These are phyloP conservation scores for Tapera naevia DNA, from an alignment of 2,797 vertebrate species.

Conservation along the genomic window DNA sequence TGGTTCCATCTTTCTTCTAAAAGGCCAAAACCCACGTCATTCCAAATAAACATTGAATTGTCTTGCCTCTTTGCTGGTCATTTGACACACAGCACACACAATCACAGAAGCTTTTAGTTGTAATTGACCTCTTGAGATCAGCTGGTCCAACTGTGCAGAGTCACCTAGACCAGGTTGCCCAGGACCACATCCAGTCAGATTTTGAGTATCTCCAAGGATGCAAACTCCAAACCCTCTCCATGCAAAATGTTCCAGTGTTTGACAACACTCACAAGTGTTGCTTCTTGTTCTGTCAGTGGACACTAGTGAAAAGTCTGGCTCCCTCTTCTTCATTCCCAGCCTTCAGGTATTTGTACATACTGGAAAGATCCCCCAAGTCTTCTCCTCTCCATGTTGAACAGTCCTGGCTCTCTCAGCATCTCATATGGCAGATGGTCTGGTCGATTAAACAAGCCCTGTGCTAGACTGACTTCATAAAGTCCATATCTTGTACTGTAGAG, in stretches of 20 bases:
- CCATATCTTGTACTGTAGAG: background rate
- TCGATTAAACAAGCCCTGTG: background rate
- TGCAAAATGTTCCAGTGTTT: background rate
- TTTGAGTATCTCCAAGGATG: background rate
- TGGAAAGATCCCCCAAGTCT: background rate
- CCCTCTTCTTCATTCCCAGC: background rate
- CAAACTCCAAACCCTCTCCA: background rate
- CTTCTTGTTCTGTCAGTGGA: background rate
- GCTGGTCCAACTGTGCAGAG: background rate
- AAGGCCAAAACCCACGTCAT: background rate
- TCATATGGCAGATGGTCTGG: background rate
- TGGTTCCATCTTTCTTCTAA: background rate
- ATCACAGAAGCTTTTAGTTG: background rate
- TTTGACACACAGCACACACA: background rate
- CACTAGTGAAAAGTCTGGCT: background rate
- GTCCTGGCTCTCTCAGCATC: background rate
- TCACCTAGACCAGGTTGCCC: background rate
- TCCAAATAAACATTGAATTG: background rate
- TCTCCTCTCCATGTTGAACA: background rate
- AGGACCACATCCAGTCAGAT: background rate
- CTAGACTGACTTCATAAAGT: background rate
- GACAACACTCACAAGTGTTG: background rate
- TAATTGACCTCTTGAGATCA: background rate
- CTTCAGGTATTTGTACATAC: background rate
- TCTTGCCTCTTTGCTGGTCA: background rate